These are phyloP conservation scores for Troglohyphantes excavatus DNA, from an alignment of 2,888 invertebrate species.

Conservation along the genomic window DNA sequence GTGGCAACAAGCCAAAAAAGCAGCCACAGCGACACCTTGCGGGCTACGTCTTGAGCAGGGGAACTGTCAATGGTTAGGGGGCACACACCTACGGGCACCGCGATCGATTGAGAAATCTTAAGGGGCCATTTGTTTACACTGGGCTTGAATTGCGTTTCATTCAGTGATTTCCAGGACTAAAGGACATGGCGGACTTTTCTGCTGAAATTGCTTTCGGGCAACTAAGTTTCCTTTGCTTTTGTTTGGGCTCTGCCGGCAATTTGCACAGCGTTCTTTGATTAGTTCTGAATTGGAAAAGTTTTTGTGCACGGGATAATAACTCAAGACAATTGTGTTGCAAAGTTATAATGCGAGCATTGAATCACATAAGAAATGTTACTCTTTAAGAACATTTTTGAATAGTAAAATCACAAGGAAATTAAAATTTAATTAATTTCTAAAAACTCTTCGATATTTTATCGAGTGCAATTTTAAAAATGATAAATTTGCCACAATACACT, in stretches of 20 bases:
- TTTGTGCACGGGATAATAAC: too few species aligned
- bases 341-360: too few species aligned
- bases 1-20: constrained; percentile 72
- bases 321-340: too few species aligned
- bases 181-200: background rate
- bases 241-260: background rate
- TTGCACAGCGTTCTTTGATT: background rate
- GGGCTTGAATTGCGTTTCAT: constrained; percentile 27
- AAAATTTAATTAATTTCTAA: too few species aligned
- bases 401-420: too few species aligned
- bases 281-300: too few species aligned
- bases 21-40: constrained; percentile 68
- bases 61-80: constrained; percentile 69
- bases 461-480: too few species aligned
- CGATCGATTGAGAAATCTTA: constrained; percentile 48
- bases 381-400: too few species aligned
- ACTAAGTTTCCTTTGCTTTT: too few species aligned
- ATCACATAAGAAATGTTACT: too few species aligned
- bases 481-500: too few species aligned
- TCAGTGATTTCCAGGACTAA: background rate
- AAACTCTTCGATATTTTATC: too few species aligned
- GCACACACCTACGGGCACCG: constrained; percentile 60
- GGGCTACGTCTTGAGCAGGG: constrained; percentile 65
- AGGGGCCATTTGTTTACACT: constrained; percentile 31
- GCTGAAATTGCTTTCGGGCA: constrained; percentile 2